phyloP scores from a whole-genome alignment of 2,888 invertebrate genomes.

The Diploptera punctata region DNA sequence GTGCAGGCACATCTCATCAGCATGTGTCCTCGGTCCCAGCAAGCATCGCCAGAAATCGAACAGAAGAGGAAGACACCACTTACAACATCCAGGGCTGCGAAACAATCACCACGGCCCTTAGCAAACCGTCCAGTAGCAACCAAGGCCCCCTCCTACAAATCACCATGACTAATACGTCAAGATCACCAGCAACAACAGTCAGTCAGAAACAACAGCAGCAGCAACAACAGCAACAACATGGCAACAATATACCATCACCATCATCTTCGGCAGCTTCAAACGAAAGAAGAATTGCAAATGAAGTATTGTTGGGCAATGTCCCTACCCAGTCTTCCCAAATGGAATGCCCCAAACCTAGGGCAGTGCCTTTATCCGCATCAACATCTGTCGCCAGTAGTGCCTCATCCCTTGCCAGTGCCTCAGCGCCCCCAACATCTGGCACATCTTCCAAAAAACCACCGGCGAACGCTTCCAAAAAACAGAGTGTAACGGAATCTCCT shows the following conservation, averaged over 20 bases:
- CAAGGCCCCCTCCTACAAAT: conserved; percentile 13
- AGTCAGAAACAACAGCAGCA: not conserved
- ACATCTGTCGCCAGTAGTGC: conserved; percentile 14
- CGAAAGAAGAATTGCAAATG: not conserved
- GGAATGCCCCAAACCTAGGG: not conserved
- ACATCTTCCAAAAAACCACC: not conserved
- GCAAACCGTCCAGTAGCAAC: conserved; percentile 31
- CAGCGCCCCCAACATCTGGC: not conserved
- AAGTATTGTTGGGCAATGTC: not conserved
- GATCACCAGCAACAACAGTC: not conserved
- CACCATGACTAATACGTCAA: conserved; percentile 17
- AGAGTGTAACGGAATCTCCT: not conserved
- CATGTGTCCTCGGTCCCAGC: conserved; percentile 12
- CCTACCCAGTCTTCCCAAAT: conserved; percentile 3
- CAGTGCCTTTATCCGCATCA: conserved; percentile 23
- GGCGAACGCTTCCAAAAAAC: not conserved
- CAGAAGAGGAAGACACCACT: conserved; percentile 16
- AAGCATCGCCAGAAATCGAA: not conserved
- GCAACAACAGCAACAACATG: not conserved
- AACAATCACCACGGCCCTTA: conserved; percentile 29
- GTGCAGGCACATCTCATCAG: not conserved
- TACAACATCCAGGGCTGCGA: not conserved
- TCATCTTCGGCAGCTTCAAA: not conserved
- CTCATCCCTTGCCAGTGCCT: conserved; percentile 18
- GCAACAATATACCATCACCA: not conserved